Evolutionary conservation across 2,888 invertebrate genomes (phyloP).

Genomic region (Zaprionus bogoriensis): DNA sequence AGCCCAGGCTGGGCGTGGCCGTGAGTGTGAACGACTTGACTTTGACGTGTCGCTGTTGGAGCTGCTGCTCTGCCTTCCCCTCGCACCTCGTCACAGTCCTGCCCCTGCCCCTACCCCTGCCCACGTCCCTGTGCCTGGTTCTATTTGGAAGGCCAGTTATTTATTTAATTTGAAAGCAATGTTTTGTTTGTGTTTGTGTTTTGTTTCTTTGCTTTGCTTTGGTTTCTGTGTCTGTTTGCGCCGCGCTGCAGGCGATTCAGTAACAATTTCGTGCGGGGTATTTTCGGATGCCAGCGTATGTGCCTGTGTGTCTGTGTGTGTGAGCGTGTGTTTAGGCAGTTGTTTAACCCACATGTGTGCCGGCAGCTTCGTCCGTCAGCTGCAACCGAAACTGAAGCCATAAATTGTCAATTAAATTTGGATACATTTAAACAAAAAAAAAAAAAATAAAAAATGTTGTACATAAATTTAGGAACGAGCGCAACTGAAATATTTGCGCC

Average conservation of each 20-base stretch:
- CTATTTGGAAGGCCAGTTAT: slow-evolving; percentile 31
- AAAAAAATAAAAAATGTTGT: background rate
- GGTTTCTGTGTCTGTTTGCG: slow-evolving; percentile 19
- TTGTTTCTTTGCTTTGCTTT: slow-evolving; percentile 13
- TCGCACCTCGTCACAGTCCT: too few relatives aligned
- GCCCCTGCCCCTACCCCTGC: background rate
- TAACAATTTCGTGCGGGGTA: slow-evolving; percentile 21
- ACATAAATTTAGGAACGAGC: too few relatives aligned
- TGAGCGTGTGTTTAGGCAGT: background rate
- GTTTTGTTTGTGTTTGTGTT: slow-evolving; percentile 54
- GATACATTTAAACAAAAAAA: background rate
- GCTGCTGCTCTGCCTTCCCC: background rate
- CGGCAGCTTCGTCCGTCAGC: too few relatives aligned
- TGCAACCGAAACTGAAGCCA: background rate
- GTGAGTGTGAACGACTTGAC: slow-evolving; percentile 44
- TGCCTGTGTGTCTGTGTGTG: background rate
- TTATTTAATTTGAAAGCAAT: slow-evolving; percentile 69
- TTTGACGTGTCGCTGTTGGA: slow-evolving; percentile 40
- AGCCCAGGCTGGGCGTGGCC: slow-evolving; percentile 18
- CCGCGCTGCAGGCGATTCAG: slow-evolving; percentile 46
- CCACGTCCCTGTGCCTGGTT: background rate
- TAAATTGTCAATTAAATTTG: background rate
- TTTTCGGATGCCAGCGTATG: background rate
- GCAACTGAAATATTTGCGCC: too few relatives aligned
- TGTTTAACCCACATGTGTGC: background rate